phyloP scores from a whole-genome alignment of 2,888 invertebrate genomes.

The Drosophila algonquin region DNA sequence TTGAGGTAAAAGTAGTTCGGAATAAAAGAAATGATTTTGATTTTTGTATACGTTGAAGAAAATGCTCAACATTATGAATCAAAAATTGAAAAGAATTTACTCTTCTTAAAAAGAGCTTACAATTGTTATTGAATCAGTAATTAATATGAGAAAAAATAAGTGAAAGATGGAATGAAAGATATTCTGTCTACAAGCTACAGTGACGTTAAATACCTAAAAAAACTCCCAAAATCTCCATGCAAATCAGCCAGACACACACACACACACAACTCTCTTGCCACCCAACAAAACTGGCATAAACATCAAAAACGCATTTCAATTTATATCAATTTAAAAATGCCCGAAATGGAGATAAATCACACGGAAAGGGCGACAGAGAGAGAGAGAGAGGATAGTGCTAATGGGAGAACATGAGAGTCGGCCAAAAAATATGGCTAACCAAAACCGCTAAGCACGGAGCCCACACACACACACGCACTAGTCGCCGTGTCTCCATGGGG shows the following conservation, averaged over 20 bases:
- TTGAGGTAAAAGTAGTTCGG: not conserved
- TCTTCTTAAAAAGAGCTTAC: too few relatives aligned
- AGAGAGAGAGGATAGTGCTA: constrained; percentile 30
- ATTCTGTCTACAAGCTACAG: too few relatives aligned
- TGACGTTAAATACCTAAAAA: not conserved
- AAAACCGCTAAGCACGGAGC: constrained; percentile 58
- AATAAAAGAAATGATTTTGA: too few relatives aligned
- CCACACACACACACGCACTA: constrained; percentile 11
- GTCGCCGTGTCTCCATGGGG: not conserved
- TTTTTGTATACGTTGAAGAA: too few relatives aligned
- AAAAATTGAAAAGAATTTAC: too few relatives aligned
- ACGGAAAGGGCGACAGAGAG: not conserved
- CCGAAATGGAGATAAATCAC: constrained; percentile 3
- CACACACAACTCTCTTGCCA: not conserved
- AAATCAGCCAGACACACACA: not conserved
- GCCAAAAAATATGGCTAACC: constrained; percentile 34
- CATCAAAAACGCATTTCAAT: constrained; percentile 66
- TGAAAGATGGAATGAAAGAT: too few relatives aligned
- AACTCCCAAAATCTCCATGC: not conserved
- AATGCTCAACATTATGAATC: too few relatives aligned
- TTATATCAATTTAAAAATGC: constrained; percentile 53
- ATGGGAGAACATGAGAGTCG: constrained; percentile 56
- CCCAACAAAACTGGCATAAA: constrained; percentile 28
- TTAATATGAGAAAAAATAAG: too few relatives aligned
- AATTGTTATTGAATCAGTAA: not conserved